Evolutionary conservation across 2,797 vertebrate species (phyloP).

Genomic region (Enteromius trimaculatus): DNA sequence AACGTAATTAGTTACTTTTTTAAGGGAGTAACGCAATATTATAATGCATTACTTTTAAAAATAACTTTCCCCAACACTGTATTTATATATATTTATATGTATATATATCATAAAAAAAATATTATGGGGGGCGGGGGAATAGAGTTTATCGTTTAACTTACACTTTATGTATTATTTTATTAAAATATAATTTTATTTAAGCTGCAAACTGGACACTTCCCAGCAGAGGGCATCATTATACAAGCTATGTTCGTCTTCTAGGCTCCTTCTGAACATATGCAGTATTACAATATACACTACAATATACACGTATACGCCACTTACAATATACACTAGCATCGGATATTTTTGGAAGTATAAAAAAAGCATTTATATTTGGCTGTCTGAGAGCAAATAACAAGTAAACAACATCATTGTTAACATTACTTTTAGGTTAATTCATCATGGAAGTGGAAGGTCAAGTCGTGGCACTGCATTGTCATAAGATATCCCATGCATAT

Average conservation of each 20-base stretch:
- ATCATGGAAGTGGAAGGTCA: background rate
- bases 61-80: no score
- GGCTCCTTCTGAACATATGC: background rate
- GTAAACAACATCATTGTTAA: background rate
- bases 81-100: no score
- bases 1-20: no score
- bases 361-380: background rate
- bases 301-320: no score
- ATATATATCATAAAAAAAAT: no score
- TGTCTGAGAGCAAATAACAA: background rate
- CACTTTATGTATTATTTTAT: background rate
- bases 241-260: background rate
- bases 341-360: background rate
- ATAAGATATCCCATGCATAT: no score
- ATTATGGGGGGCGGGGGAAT: no score
- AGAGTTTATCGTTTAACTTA: background rate
- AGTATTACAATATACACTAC: no score
- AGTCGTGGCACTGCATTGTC: background rate
- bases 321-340: background rate
- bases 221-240: conserved; percentile 23
- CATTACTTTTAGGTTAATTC: background rate
- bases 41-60: no score
- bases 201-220: background rate
- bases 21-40: no score
- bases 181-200: background rate